These are phyloP conservation scores for Theristicus caerulescens DNA, from an alignment of 2,113 vertebrate genomes.

Conservation along the genomic window DNA sequence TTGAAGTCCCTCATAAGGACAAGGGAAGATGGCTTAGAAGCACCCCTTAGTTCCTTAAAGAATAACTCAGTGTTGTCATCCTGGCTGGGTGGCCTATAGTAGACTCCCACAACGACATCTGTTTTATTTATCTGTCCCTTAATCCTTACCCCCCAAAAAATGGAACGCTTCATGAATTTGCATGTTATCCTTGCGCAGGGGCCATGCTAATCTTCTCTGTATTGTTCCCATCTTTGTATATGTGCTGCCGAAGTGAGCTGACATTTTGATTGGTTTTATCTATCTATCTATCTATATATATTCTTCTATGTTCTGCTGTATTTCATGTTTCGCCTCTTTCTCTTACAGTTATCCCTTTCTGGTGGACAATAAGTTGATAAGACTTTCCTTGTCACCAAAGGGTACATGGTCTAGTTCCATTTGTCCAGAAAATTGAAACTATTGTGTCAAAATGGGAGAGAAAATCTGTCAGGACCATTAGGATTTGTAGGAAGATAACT, in stretches of 20 bases:
- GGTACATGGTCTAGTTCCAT: not conserved
- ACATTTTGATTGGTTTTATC: not conserved
- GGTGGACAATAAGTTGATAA: not conserved
- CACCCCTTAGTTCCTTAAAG: no score
- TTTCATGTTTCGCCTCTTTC: not conserved
- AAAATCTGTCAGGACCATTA: not conserved
- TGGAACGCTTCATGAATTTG: conserved; percentile 65
- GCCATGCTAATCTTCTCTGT: not conserved
- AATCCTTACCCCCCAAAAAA: not conserved
- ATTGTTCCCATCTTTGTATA: not conserved
- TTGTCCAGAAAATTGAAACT: not conserved
- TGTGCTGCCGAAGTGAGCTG: conserved; percentile 6
- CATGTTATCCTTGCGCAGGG: conserved; percentile 65
- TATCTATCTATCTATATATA: not conserved
- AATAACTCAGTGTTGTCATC: no score
- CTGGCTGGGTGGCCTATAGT: no score
- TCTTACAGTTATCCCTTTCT: not conserved
- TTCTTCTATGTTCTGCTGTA: not conserved
- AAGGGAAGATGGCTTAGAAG: no score
- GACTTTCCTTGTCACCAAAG: not conserved
- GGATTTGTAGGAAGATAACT: not conserved
- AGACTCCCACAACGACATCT: no score
- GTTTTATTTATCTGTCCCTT: no score
- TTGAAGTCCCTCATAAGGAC: no score
- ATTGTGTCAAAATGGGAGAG: not conserved